Base-by-base conservation (phyloP, 2,113 vertebrate species). In the Sebastes schlegelii region DNA sequence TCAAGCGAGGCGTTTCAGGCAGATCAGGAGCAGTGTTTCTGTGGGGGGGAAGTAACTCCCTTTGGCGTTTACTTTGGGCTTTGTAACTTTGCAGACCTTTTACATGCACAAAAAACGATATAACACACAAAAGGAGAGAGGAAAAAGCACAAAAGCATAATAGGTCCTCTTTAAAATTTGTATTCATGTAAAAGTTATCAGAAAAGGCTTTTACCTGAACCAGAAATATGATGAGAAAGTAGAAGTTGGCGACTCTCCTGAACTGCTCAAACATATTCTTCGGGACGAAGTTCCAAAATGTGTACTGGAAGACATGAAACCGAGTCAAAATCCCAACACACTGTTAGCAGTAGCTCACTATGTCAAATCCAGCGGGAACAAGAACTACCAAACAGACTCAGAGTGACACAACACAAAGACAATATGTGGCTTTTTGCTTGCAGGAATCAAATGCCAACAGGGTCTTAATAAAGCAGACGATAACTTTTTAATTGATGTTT, bases 181-280 rank as follows among this genome's bases (percentile, higher is more conserved):
- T 65, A 34, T 48, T 46, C 0, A 26, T 34, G 45, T 16, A 8
- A 73, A 42, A 7, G 4, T 17, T 9, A 26, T 12, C 2, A 46
- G 6, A 71, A 23, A 62, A 52, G 1, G 0, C 62, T 10, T 95
- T 96, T 94, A 99, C 98, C 98, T 99, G 98, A 74, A 99, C 98
- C 87, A 99, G 96, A 91, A 99, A 99, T 93, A 99, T 99, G 79
- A 99, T 99, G 83, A 99, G 97, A 77, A 99, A 99, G 93, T 99
- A 99, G 90, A 99, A 99, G 94, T 99, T 99, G 81, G 98, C 98
- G 71, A 99, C 96, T 96, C 98, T 97, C 94, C 98, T 95, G 95
- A 99, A 99, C 63, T 99, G 98, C 88, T 99, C 98, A 84, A 99
- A 99, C 87, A 99, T 93, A 82, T 99, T 99, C 95, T 99, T 99